Conservation (phyloP, 2,888 invertebrate species). For the Chloromyia formosa region DNA sequence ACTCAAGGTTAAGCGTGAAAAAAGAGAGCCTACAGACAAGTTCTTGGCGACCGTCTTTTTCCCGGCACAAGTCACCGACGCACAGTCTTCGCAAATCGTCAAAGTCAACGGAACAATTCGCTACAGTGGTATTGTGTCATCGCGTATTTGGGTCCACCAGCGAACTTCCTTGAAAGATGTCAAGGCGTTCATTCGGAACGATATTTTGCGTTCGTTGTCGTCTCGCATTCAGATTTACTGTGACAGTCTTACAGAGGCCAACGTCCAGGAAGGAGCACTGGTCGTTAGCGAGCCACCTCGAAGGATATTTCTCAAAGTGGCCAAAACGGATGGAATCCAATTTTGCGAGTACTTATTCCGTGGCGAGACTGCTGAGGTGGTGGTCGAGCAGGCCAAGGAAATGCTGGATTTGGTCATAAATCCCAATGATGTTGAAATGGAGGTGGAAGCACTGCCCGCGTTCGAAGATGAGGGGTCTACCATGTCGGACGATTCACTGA, state of each 20-base stretch:
- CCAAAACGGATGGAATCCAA: constrained; percentile 69
- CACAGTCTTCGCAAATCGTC: constrained; percentile 20
- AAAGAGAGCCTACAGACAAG: constrained; percentile 49
- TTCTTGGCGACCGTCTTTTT: constrained; percentile 73
- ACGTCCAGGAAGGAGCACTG: constrained; percentile 62
- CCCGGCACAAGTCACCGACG: constrained; percentile 70
- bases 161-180: constrained; percentile 79
- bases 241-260: constrained; percentile 78
- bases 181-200: constrained; percentile 78
- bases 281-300: constrained; percentile 91
- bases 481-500: constrained; percentile 54
- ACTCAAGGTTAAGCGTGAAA: constrained; percentile 68
- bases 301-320: constrained; percentile 80
- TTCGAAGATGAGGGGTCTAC: constrained; percentile 50
- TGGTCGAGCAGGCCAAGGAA: constrained; percentile 81
- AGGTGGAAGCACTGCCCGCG: constrained; percentile 84
- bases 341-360: constrained; percentile 92
- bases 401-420: constrained; percentile 79
- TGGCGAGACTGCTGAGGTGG: constrained; percentile 84
- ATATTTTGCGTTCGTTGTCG: constrained; percentile 84
- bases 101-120: constrained; percentile 53
- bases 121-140: constrained; percentile 59
- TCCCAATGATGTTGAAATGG: constrained; percentile 74
- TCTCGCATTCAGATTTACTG: constrained; percentile 91
- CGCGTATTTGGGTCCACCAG: constrained; percentile 79